Base-by-base conservation (phyloP, 2,797 vertebrate species). In the Gorsachius magnificus region DNA sequence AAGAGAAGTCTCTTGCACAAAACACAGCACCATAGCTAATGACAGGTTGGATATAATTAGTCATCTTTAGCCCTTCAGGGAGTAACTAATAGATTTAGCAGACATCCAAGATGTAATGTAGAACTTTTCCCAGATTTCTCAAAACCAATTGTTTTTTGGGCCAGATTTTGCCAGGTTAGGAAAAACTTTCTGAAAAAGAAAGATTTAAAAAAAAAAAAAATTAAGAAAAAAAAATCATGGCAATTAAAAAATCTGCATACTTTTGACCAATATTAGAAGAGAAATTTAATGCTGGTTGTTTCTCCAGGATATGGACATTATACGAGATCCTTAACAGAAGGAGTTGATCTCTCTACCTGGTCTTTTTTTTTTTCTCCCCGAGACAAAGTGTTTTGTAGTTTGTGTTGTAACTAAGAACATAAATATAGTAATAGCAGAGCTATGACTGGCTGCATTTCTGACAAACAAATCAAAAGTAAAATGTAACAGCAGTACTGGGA, bases 381-480 rank as follows among this genome's bases (percentile, higher is more conserved):
- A 51, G 53, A 82, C 13, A 72, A 83, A 74, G 17, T 24, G 25
- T 48, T 63, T 46, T 61, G 51, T 43, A 93, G 33, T 36, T 90
- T 76, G n/a, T 56, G 7, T 29, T 74, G 29, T 63, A 93, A 63
- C 45, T 69, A 66, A 25, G 29, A 87, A 16, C 38, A 76, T n/a
- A 82, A 93, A 69, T 58, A 64, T 7, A 82, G 43, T 28, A 84
- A 58, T 29, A 35, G 8, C 69, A 89, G 60, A 85, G 38, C 50
- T 88, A 48, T 77, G 50, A 56, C 16, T 89, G 50, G 28, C 31
- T 91, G 50, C 20, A 51, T 88, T 92, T 91, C 80, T 93, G 69
- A 89, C 41, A 81, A 93, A 86, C 24, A 81, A 60, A 69, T 78
- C 26, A 87, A 94, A 92, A 94, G 35, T 63, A 46, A 91, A 90